Conservation (phyloP, 2,113 vertebrate genomes). For the Rafetus swinhoei region DNA sequence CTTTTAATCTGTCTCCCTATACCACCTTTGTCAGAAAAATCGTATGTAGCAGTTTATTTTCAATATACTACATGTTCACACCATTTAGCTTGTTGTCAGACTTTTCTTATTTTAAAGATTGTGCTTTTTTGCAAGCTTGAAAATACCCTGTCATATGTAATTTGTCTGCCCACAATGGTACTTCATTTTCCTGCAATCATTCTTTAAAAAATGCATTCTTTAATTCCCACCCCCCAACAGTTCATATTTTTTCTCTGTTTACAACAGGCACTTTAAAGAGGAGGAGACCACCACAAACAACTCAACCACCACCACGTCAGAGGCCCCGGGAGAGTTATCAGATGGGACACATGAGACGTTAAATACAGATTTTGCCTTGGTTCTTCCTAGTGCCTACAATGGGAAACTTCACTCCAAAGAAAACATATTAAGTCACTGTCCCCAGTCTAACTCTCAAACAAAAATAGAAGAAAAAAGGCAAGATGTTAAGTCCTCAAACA, state of each 20-base stretch:
- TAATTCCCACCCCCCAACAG: neutral
- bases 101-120: neutral
- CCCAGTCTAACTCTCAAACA: constrained; percentile 75
- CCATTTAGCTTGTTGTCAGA: neutral
- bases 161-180: neutral
- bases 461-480: constrained; percentile 71
- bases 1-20: neutral
- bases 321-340: constrained; percentile 89
- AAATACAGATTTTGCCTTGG: constrained; percentile 90
- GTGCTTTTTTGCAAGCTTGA: neutral
- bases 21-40: neutral
- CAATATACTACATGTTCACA: neutral
- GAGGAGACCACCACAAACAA: constrained; percentile 85
- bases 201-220: neutral
- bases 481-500: constrained; percentile 71
- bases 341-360: constrained; percentile 93
- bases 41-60: neutral
- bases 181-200: neutral
- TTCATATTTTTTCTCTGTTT: neutral
- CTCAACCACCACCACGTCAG: constrained; percentile 88
- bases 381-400: constrained; percentile 96
- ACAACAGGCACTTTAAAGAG: constrained; percentile 92
- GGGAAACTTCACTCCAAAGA: constrained; percentile 98
- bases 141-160: neutral
- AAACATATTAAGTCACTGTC: constrained; percentile 88